phyloP scores from a whole-genome alignment of 2,797 vertebrate species.

The Acipenser ruthenus region DNA sequence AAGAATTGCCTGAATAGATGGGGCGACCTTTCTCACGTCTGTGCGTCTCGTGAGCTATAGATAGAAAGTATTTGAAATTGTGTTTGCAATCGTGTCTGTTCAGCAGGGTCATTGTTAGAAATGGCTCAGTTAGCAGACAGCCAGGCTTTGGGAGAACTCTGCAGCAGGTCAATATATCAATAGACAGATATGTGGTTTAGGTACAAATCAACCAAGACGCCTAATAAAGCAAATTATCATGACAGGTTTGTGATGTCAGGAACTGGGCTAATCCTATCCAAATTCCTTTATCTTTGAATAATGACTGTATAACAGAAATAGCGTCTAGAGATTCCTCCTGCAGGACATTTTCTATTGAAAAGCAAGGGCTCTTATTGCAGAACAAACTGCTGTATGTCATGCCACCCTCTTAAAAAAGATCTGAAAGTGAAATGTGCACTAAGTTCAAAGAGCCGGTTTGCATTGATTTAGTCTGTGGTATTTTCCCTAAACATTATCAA shows the following conservation, averaged over 20 bases:
- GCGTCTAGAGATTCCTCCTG: too few species aligned
- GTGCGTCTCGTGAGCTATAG: conserved; percentile 25
- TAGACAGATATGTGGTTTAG: too few species aligned
- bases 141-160: conserved; percentile 11
- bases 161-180: conserved; percentile 11
- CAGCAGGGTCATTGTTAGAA: conserved; percentile 32
- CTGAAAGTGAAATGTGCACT: too few species aligned
- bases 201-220: too few species aligned
- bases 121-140: conserved; percentile 44
- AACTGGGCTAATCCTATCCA: too few species aligned
- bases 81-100: conserved; percentile 29
- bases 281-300: too few species aligned
- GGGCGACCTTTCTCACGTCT: conserved; percentile 27
- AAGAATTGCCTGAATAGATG: conserved; percentile 16
- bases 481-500: too few species aligned
- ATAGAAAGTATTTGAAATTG: conserved; percentile 42
- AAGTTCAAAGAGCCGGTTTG: too few species aligned
- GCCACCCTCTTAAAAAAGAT: too few species aligned
- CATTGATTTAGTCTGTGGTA: too few species aligned
- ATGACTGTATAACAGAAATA: too few species aligned
- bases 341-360: not conserved
- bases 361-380: not conserved
- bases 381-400: not conserved
- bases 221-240: too few species aligned
- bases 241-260: not conserved